Conservation (phyloP, 2,888 invertebrate genomes). For the Escarpia spicata region DNA sequence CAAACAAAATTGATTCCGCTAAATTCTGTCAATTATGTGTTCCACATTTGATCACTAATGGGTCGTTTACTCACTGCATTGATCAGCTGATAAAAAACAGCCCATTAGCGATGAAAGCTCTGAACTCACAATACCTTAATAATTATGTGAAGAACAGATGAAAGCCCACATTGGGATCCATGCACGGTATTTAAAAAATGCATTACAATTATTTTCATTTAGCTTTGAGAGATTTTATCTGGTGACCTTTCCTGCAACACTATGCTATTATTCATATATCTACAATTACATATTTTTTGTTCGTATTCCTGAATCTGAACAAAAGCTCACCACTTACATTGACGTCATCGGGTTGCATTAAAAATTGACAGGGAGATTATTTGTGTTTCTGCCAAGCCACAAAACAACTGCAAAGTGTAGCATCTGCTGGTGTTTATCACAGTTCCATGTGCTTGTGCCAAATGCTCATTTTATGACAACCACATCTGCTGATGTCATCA, state of each 20-base stretch:
- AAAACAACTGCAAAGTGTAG: background rate
- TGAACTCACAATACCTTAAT: no score
- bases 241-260: background rate
- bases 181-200: background rate
- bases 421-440: slow-evolving; percentile 7
- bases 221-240: background rate
- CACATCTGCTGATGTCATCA: background rate
- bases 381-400: background rate
- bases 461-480: background rate
- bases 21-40: no score
- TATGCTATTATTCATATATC: background rate
- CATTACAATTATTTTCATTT: background rate
- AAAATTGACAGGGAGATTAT: background rate
- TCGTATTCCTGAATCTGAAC: background rate
- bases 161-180: background rate
- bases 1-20: no score
- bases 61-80: no score
- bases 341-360: background rate
- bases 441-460: background rate
- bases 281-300: background rate
- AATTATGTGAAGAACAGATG: background rate
- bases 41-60: no score
- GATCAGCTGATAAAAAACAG: no score
- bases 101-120: no score
- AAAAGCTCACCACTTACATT: background rate